Evolutionary conservation across 2,888 invertebrate species (phyloP).

Genomic region (Micoletzkya japonica): DNA sequence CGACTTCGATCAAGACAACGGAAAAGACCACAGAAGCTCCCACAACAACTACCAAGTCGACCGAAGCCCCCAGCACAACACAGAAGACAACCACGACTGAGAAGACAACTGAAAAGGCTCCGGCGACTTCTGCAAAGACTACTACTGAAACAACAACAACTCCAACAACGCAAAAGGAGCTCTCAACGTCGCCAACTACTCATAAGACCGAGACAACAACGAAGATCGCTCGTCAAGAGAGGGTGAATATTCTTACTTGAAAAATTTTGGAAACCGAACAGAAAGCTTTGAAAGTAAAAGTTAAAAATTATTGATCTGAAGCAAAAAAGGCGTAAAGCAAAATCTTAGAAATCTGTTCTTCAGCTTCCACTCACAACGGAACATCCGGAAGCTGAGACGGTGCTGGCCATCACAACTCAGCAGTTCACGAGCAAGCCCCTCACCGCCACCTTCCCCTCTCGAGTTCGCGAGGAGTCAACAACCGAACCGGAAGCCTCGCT

Average conservation of each 20-base stretch:
- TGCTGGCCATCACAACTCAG: slow-evolving; percentile 21
- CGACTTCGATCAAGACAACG: not conserved
- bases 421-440: slow-evolving; percentile 22
- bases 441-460: slow-evolving; percentile 8
- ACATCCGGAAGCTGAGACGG: slow-evolving; percentile 23
- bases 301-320: too few species aligned
- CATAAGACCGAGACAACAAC: too few species aligned
- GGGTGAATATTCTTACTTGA: not conserved
- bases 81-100: not conserved
- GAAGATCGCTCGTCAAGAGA: too few species aligned
- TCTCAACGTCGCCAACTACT: not conserved
- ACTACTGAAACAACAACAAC: not conserved
- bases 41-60: not conserved
- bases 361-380: slow-evolving; percentile 10
- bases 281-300: not conserved
- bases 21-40: slow-evolving; percentile 8
- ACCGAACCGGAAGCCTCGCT: not conserved
- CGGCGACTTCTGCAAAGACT: too few species aligned
- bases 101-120: not conserved
- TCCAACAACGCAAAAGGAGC: not conserved
- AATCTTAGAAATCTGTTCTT: too few species aligned
- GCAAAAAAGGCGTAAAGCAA: too few species aligned
- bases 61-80: not conserved
- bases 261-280: not conserved
- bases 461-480: not conserved